Percentiles rank a stretch among this genome's conserved stretches.
These are phyloP conservation scores for Glomeris maerens DNA, from an alignment of 1,140 invertebrate species.

Conservation along the genomic window DNA sequence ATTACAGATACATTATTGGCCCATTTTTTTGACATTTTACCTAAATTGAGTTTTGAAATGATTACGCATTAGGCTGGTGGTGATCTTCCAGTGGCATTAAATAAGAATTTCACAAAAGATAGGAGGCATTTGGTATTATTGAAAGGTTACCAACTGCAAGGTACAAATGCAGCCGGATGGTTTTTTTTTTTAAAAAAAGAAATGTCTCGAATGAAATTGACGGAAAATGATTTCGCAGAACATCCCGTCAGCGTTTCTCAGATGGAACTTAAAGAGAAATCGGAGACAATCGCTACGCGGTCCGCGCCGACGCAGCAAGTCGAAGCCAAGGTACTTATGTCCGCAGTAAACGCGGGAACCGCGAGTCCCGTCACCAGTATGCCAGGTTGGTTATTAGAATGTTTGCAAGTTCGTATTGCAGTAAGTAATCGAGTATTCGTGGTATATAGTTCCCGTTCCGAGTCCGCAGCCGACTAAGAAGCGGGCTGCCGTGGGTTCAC, in stretches of 20 bases:
- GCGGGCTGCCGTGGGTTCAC: conserved; percentile 16
- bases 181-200: too few relatives aligned
- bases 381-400: too few relatives aligned
- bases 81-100: conserved; percentile 56
- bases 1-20: not conserved
- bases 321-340: too few relatives aligned
- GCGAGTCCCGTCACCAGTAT: too few relatives aligned
- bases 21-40: not conserved
- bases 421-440: too few relatives aligned
- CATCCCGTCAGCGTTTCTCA: too few relatives aligned
- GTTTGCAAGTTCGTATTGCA: too few relatives aligned
- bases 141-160: conserved; percentile 46
- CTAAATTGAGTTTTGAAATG: not conserved
- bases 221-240: not conserved
- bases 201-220: not conserved
- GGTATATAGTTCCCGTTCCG: conserved; percentile 11
- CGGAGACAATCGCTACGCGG: too few relatives aligned
- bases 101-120: conserved; percentile 83
- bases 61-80: conserved; percentile 52
- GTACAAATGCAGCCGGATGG: too few relatives aligned
- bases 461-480: conserved; percentile 18
- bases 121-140: conserved; percentile 65
- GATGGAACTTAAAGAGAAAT: too few relatives aligned
- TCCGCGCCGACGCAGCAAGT: too few relatives aligned
- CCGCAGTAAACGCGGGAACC: too few relatives aligned